phyloP scores from a whole-genome alignment of 2,113 vertebrate genomes.

The Rhinolophus ferrumequinum region DNA sequence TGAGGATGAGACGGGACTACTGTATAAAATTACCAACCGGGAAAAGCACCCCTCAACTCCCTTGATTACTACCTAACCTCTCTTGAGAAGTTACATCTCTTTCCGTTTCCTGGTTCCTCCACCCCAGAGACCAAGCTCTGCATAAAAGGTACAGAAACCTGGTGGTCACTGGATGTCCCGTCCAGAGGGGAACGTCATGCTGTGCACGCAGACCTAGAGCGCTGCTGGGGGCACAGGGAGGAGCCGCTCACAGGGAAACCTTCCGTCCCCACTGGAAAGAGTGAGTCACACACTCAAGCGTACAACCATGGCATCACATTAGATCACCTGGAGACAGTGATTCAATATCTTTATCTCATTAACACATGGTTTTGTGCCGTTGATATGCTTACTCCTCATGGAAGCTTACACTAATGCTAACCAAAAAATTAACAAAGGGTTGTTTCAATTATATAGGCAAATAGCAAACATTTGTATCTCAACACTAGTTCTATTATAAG shows the following conservation, averaged over 20 bases:
- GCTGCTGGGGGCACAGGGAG: background rate
- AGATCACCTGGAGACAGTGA: background rate
- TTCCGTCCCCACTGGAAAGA: background rate
- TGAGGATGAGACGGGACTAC: background rate
- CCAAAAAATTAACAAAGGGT: background rate
- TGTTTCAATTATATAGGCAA: background rate
- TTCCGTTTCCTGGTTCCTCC: background rate
- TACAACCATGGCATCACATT: background rate
- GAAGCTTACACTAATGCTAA: background rate
- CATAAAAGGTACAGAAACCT: background rate
- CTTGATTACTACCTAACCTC: background rate
- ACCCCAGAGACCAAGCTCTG: background rate
- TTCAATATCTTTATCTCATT: background rate
- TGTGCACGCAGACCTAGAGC: background rate
- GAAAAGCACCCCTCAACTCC: background rate
- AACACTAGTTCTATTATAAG: constrained; percentile 29
- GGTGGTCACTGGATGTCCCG: background rate
- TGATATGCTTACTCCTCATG: background rate
- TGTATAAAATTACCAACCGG: background rate
- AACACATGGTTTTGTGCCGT: background rate
- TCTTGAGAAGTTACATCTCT: background rate
- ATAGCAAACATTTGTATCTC: constrained; percentile 2
- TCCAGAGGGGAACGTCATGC: background rate
- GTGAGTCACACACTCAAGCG: background rate
- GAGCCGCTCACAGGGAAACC: background rate